Conservation (phyloP, 2,888 invertebrate species). For the Pyrocoelia pectoralis region DNA sequence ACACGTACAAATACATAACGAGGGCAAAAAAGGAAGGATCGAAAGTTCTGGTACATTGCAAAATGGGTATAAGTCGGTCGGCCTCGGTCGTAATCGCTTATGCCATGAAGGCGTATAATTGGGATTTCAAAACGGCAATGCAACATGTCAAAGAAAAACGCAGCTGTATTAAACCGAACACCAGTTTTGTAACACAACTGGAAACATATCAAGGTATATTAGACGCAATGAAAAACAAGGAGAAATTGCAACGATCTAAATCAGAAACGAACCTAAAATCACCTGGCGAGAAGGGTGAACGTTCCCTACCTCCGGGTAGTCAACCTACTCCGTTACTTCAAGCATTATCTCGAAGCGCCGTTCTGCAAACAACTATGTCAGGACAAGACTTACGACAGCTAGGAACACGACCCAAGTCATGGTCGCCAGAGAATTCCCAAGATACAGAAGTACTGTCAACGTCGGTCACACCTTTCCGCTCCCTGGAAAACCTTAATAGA, state of each 20-base stretch:
- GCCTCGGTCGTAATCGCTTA: conserved; percentile 98
- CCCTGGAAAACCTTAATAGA: conserved; percentile 69
- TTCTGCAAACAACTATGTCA: conserved; percentile 39
- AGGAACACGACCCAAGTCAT: conserved; percentile 58
- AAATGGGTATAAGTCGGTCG: conserved; percentile 98
- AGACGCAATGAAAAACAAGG: conserved; percentile 95
- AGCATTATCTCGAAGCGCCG: conserved; percentile 56
- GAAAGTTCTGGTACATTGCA: conserved; percentile 97
- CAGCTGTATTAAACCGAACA: conserved; percentile 95
- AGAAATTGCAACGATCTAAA: conserved; percentile 90
- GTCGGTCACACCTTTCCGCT: conserved; percentile 69
- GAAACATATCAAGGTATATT: conserved; percentile 95
- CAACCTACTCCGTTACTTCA: conserved; percentile 70
- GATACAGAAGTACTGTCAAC: conserved; percentile 66
- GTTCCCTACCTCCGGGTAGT: conserved; percentile 63
- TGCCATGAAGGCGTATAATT: conserved; percentile 97
- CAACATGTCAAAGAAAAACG: conserved; percentile 91
- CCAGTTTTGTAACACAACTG: conserved; percentile 91
- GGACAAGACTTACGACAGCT: conserved; percentile 47
- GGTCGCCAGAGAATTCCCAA: conserved; percentile 69
- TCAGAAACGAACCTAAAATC: conserved; percentile 90
- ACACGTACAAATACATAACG: conserved; percentile 95
- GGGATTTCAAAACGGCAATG: conserved; percentile 89
- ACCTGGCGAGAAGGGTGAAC: conserved; percentile 66
- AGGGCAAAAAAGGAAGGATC: conserved; percentile 90